phyloP scores from a whole-genome alignment of 2,888 invertebrate species.

The Bombylius major region DNA sequence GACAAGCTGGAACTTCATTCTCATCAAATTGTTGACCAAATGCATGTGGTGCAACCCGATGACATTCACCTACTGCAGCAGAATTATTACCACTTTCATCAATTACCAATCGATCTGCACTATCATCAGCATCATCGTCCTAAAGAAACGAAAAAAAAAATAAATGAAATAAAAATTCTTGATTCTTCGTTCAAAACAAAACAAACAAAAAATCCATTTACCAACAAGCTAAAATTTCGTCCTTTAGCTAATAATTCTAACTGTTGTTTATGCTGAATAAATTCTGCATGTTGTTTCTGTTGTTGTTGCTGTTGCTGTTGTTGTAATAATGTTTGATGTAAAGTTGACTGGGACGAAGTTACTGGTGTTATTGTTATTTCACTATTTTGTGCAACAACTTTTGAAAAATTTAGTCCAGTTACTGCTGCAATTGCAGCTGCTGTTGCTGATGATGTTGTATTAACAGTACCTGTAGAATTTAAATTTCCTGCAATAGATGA shows the following conservation, averaged over 20 bases:
- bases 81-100: constrained; percentile 45
- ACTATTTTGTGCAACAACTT: constrained; percentile 39
- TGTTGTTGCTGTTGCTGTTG: constrained; percentile 13
- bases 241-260: constrained; percentile 11
- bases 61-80: constrained; percentile 19
- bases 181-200: background rate
- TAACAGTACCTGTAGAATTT: background rate
- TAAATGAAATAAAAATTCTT: background rate
- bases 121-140: constrained; percentile 49
- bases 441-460: constrained; percentile 6
- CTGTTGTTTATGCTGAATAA: background rate
- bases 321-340: constrained; percentile 17
- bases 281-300: constrained; percentile 12
- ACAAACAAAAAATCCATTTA: constrained; percentile 13
- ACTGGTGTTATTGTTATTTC: constrained; percentile 51
- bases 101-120: constrained; percentile 45
- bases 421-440: constrained; percentile 6
- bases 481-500: background rate
- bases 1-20: constrained; percentile 55
- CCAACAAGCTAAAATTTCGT: background rate
- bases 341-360: constrained; percentile 12
- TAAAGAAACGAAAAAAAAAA: constrained; percentile 15
- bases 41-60: constrained; percentile 24
- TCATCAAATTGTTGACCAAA: constrained; percentile 36
- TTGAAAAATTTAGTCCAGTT: constrained; percentile 24